Conservation (phyloP, 2,888 invertebrate genomes). For the Protonemura montana region DNA sequence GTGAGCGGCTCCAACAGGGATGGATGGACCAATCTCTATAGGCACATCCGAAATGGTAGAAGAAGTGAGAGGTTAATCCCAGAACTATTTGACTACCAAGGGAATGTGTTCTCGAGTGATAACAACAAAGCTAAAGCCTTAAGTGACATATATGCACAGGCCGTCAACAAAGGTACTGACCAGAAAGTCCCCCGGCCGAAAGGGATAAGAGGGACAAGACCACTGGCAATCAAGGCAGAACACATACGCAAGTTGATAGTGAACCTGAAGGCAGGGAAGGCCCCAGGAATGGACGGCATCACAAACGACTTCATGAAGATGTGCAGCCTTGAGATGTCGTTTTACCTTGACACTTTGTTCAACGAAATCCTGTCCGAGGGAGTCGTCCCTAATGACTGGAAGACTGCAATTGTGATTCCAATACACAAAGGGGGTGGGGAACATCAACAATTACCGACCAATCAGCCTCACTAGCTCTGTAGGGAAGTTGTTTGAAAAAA, state of each 20-base stretch:
- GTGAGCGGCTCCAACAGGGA: not conserved
- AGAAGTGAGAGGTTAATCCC: not conserved
- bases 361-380: conserved; percentile 20
- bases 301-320: not conserved
- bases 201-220: not conserved
- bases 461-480: conserved; percentile 27
- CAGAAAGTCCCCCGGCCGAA: not conserved
- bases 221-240: not conserved
- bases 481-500: not conserved
- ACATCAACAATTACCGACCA: conserved; percentile 15
- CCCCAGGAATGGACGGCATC: conserved; percentile 2
- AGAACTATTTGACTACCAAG: not conserved
- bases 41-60: not conserved
- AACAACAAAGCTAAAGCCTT: not conserved
- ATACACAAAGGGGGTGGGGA: conserved; percentile 1
- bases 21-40: not conserved
- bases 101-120: not conserved
- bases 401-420: not conserved
- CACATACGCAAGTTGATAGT: not conserved
- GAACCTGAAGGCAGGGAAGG: conserved; percentile 13
- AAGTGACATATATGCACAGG: not conserved
- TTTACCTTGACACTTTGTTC: conserved; percentile 1
- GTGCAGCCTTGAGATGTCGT: not conserved
- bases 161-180: not conserved
- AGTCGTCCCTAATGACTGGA: not conserved